Conservation (phyloP, 2,888 invertebrate genomes). For the Hirtodrosophila duncani region DNA sequence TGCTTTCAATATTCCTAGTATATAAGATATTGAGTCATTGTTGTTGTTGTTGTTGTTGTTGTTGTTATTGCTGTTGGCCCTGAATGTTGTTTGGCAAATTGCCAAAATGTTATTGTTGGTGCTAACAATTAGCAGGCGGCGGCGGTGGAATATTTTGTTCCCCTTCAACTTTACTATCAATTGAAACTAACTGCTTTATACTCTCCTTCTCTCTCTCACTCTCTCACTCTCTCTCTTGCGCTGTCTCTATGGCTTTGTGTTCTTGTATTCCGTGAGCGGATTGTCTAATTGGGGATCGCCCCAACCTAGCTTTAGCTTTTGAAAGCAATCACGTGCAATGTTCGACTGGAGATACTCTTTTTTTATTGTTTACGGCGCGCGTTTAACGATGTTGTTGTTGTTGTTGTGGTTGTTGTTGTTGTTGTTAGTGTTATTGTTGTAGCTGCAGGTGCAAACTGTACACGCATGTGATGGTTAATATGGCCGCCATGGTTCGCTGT, state of each 20-base stretch:
- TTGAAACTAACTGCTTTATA: background rate
- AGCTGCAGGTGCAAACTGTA: conserved; percentile 41
- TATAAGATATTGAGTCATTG: conserved; percentile 30
- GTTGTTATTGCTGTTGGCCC: conserved; percentile 15
- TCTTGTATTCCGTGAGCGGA: conserved; percentile 65
- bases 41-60: conserved; percentile 21
- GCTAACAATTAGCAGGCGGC: conserved; percentile 49
- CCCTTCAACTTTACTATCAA: background rate
- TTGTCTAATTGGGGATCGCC: conserved; percentile 55
- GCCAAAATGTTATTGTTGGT: conserved; percentile 54
- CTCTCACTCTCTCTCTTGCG: background rate
- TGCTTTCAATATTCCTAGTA: conserved; percentile 28
- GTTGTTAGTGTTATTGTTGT: conserved; percentile 4
- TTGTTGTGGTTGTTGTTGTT: conserved; percentile 37
- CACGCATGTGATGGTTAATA: conserved; percentile 57
- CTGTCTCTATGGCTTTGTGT: conserved; percentile 29
- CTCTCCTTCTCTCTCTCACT: background rate
- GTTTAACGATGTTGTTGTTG: conserved; percentile 52
- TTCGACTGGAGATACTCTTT: conserved; percentile 62
- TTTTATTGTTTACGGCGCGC: conserved; percentile 55
- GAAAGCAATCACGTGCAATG: conserved; percentile 67
- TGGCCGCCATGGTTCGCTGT: conserved; percentile 60
- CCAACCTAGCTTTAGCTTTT: conserved; percentile 8
- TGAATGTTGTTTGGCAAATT: conserved; percentile 41
- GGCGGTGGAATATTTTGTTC: conserved; percentile 45